Base-by-base conservation (phyloP, 92 coral and sea anemone genomes). In the Paragorgia papillata region DNA sequence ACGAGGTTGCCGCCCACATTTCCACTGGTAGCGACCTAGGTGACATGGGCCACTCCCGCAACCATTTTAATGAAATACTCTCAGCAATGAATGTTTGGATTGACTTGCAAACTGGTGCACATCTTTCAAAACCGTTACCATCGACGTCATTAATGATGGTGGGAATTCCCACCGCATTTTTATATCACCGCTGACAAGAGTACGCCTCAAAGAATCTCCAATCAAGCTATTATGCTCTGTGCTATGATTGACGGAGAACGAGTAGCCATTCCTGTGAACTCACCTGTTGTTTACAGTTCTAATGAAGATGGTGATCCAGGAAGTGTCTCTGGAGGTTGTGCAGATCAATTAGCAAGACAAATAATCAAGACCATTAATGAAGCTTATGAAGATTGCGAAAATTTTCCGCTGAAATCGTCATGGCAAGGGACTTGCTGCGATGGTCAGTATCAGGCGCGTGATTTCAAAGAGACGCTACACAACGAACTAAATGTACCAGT, bases 51-150 rank as follows among this genome's bases (percentile, higher is more conserved):
- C 82, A 77, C 48, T 27, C 62, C 30, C 62, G 61, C 48, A 77
- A 77, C 30, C 68, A 77, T 50, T 77, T 77, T 37, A 77, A 77
- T 66, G 46, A 77, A 37, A 62, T 77, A 22, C 24, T 77, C 30
- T 46, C 50, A 27, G 25, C 73, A 40, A 77, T 77, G 62, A 62
- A 63, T 49, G 82, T 46, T 29, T 77, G 82, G 71, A 39, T 77
- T 62, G 70, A 77, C 50, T 3, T 1, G 19, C 55, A 66, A 25
- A 40, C 73, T 19, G n/a, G n/a, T n/a, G 73, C 32, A 19, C 25
- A 14, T 40, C 19, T 66, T 7, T 18, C 55, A 20, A 55, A 44
- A 25, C 82, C 82, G 18, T 14, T 77, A 3, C 44, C 62, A 35
- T 66, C 73, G 34, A 76, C 81, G n/a, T n/a, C n/a, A n/a, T n/a